Base-by-base conservation (phyloP, 2,888 invertebrate species). In the Trypoxylon attenuatum region DNA sequence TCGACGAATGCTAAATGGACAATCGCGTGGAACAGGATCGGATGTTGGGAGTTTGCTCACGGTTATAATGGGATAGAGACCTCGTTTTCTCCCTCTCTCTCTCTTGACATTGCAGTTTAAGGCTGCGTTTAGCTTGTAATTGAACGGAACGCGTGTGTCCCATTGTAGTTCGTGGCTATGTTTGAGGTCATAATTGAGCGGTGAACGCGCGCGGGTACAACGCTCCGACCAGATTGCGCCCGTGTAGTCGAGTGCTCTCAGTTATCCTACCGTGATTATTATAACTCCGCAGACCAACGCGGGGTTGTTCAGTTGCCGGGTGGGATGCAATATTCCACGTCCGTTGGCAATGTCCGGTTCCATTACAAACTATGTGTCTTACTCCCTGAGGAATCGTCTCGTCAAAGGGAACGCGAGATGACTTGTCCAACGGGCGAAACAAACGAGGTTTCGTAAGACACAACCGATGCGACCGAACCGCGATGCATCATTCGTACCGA, bases 181-280 rank as follows among this genome's bases (percentile, higher is more conserved):
- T 69, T 69, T 57, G 53, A 57, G 61, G 57, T 61, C 49, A 68
- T 57, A 67, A 67, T 67, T 67, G 67, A 59, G 52, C 67, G 55
- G 50, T n/a, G n/a, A 33, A 46, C 52, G 43, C 46, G 47, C 27
- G 5, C 13, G 18, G 18, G 52, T 47, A 52, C 59, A 50, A 66
- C 54, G 59, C 58, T 59, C 67, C 59, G 52, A 66, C 67, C 59
- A 67, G n/a, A 66, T 66, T 66, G 59, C 67, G 51, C 33, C n/a
- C 33, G 19, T 27, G 51, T 42, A 51, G 59, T 66, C 55, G 59
- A 66, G 59, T 56, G 45, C 55, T 54, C 33, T 33, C n/a, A 33
- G 33, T 33, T 33, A 13, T 10, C n/a, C 33, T 8, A 33, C 13
- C n/a, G 33, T 10, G 13, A 13, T 13, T 13, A n/a, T 13, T 33